Evolutionary conservation across 2,113 vertebrate genomes (phyloP).

Genomic region (Camelus dromedarius): DNA sequence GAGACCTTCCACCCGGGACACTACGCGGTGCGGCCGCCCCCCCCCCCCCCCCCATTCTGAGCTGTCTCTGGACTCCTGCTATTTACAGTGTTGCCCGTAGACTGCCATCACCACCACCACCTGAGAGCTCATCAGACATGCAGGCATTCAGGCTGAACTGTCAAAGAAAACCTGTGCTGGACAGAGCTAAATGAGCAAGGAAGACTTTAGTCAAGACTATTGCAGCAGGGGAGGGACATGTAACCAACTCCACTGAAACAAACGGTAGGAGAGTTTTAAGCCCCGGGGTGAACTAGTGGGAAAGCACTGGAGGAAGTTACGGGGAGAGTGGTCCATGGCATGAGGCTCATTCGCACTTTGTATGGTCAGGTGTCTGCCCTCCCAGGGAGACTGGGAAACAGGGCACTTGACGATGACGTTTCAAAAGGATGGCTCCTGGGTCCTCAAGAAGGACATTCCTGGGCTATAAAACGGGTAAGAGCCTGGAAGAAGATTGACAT

Average conservation of each 20-base stretch:
- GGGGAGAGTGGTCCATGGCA: background rate
- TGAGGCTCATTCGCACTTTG: background rate
- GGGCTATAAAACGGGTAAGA: background rate
- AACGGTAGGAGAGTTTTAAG: background rate
- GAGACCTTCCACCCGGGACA: fast-evolving
- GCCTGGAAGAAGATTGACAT: background rate
- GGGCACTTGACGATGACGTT: background rate
- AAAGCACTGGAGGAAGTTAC: background rate
- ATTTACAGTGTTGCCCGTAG: too few relatives aligned
- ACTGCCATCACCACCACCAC: background rate
- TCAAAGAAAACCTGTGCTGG: background rate
- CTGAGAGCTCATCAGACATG: background rate
- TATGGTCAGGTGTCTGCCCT: fast-evolving
- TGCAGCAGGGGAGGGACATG: background rate
- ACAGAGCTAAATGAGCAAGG: background rate
- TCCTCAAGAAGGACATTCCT: background rate
- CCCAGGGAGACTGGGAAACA: background rate
- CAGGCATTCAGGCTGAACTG: background rate
- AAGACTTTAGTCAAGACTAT: background rate
- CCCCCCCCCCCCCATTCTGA: background rate
- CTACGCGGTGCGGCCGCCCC: fast-evolving
- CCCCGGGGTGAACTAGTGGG: background rate
- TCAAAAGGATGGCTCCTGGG: background rate
- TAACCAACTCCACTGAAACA: background rate
- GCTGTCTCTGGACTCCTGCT: background rate